These are phyloP conservation scores for Poecilus cupreus DNA, from an alignment of 2,888 invertebrate species.

Conservation along the genomic window DNA sequence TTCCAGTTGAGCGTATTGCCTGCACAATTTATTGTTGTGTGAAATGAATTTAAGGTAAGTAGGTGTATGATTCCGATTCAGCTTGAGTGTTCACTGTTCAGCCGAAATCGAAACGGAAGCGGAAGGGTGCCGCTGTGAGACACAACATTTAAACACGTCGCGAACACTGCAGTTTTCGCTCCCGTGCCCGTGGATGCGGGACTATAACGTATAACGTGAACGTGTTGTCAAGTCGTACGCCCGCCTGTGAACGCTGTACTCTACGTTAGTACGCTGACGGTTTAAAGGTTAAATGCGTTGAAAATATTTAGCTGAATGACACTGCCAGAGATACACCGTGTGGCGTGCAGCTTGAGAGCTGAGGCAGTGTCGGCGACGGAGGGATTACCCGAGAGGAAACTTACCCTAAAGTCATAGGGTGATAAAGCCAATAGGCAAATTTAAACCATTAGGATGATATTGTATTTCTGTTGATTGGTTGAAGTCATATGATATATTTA, in stretches of 20 bases:
- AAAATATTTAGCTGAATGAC: constrained; percentile 71
- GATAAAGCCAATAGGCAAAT: no score
- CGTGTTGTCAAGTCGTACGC: constrained; percentile 26
- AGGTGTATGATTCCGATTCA: background rate
- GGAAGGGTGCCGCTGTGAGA: background rate
- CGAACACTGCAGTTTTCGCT: constrained; percentile 52
- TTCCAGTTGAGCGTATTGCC: background rate
- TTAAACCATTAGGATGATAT: no score
- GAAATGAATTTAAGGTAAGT: constrained; percentile 1
- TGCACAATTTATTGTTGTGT: background rate
- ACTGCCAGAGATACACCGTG: constrained; percentile 64
- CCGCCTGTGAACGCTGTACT: background rate
- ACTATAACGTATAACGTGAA: constrained; percentile 13
- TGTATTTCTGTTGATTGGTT: no score
- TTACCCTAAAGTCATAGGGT: no score
- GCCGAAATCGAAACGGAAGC: background rate
- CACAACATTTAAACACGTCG: constrained; percentile 32
- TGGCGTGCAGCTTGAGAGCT: background rate
- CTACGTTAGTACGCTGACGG: no score
- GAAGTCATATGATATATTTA: no score
- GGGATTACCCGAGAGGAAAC: background rate
- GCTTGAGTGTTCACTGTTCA: background rate
- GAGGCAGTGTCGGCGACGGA: background rate
- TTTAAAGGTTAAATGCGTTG: constrained; percentile 69
- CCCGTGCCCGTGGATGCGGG: constrained; percentile 26